Evolutionary conservation across 2,797 vertebrate species (phyloP), one percentile per base, ranked within the genome.

Genomic region (Coreius guichenoti): DNA sequence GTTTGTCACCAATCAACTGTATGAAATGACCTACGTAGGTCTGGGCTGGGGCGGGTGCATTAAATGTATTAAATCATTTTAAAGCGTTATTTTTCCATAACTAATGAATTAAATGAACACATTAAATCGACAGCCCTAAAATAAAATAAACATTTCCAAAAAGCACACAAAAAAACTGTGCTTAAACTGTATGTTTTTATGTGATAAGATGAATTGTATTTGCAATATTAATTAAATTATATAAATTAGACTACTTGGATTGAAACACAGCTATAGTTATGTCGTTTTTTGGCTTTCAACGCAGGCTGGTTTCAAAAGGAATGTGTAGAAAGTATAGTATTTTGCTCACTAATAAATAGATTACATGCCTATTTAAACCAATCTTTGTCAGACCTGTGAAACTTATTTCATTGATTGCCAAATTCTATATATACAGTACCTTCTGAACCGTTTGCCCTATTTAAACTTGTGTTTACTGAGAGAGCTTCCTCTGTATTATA

Each of bases 271-370:
- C 33, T 7, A 17, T 17, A 47, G 14, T 47, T 8, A 68, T 1
- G 0, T 68, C 80, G 79, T 77, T 45, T 36, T 67, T 33, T 67
- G 65, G 16, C 17, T 33, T 31, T 31, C 8, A 33, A 65, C 23
- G 3, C 54, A 58, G 3, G 56, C 23, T 58, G 4, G 3, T n/a
- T 61, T 54, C 3, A 8, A 13, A 61, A 14, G 58, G 14, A 61
- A 61, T 21, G 49, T 51, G 16, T 54, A 21, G 17, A 54, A 21
- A 8, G 7, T 19, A 21, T 21, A 54, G 9, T 9, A n/a, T n/a
- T 86, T 89, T 72, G 85, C 21, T 79, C 76, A 47, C 39, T 84
- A 31, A 45, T 86, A 84, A 88, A 81, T 86, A 86, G 84, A 91
- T 90, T 87, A 89, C 70, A 77, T 77, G 49, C 81, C 51, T 79